Conservation (phyloP, 1,140 invertebrate species). For the Drosophila funebris region DNA sequence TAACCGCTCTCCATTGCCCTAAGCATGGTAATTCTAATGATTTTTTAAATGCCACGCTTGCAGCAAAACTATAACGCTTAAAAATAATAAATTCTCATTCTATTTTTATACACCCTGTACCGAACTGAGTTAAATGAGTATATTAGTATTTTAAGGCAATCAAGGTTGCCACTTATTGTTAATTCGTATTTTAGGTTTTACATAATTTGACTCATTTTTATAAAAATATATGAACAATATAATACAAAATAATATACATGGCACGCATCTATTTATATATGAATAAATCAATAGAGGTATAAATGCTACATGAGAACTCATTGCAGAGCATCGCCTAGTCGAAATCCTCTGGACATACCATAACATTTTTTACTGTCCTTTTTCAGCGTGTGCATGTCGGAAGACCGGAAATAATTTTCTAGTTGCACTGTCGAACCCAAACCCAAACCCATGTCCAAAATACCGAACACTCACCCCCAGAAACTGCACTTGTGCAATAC, state of each 20-base stretch:
- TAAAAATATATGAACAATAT: too few relatives aligned
- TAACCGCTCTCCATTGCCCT: conserved; percentile 18
- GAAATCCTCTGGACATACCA: background rate
- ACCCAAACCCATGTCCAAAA: background rate
- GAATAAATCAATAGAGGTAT: too few relatives aligned
- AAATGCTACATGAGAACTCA: background rate
- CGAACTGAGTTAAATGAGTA: too few relatives aligned
- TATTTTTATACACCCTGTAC: background rate
- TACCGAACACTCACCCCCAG: conserved; percentile 50
- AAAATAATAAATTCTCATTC: conserved; percentile 68
- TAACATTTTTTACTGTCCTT: conserved; percentile 13
- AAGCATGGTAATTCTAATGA: conserved; percentile 69
- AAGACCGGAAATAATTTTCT: conserved; percentile 82
- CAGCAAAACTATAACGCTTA: conserved; percentile 61
- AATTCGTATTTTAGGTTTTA: too few relatives aligned
- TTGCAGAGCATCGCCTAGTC: background rate
- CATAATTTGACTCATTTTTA: too few relatives aligned
- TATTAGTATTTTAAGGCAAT: too few relatives aligned
- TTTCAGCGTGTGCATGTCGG: conserved; percentile 62
- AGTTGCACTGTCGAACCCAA: conserved; percentile 41
- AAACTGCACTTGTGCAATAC: conserved; percentile 61
- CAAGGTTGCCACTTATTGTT: too few relatives aligned
- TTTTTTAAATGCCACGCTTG: conserved; percentile 74
- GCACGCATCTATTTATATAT: too few relatives aligned
- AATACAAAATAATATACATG: too few relatives aligned